phyloP scores from a whole-genome alignment of 1,140 invertebrate genomes.

The Globodera rostochiensis region DNA sequence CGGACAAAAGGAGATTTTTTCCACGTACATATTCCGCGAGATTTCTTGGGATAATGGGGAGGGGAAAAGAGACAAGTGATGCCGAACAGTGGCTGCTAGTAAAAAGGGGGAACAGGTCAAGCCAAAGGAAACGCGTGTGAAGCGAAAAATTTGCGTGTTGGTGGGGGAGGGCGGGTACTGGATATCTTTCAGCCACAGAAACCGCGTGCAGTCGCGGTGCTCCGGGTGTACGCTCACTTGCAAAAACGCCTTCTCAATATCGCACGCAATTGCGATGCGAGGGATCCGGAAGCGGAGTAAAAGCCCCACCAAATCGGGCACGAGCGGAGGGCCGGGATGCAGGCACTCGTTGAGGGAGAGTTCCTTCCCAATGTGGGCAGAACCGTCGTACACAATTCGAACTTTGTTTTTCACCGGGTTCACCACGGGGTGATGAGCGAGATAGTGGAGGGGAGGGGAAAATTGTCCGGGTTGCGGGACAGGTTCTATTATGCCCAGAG shows the following conservation, averaged over 20 bases:
- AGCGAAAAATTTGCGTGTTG: neutral
- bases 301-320: neutral
- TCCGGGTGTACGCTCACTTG: neutral
- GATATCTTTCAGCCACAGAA: neutral
- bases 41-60: neutral
- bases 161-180: neutral
- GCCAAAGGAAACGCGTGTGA: slow-evolving; percentile 1
- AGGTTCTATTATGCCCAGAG: neutral
- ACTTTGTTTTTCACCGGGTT: neutral
- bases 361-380: neutral
- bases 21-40: neutral
- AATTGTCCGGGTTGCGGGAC: neutral
- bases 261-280: neutral
- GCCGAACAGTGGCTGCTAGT: neutral
- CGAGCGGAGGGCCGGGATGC: neutral
- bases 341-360: neutral
- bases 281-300: slow-evolving; percentile 8
- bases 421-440: slow-evolving; percentile 4
- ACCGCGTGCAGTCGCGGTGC: neutral
- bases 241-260: no score
- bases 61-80: neutral
- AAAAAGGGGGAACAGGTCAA: neutral
- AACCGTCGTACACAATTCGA: slow-evolving; percentile 6
- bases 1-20: neutral
- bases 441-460: neutral